Evolutionary conservation across 1,140 invertebrate genomes (phyloP), one percentile per base, ranked within the genome.

Genomic region (Lordiphosa stackelbergi): DNA sequence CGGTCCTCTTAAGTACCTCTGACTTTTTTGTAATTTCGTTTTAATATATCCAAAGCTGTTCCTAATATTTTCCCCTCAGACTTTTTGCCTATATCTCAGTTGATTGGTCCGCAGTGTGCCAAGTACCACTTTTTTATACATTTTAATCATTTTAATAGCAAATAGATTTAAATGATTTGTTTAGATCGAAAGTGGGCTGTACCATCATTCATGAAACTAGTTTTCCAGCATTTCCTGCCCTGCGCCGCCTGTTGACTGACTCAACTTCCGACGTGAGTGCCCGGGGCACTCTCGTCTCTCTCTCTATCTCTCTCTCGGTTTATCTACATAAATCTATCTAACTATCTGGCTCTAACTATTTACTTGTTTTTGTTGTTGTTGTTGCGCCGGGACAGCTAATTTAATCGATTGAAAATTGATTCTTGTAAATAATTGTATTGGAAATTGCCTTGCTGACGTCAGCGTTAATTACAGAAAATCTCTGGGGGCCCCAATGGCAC

Each of bases 341-440:
- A 31, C 28, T 31, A 31, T 31, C 28, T 28, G 24, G 24, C 24
- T 28, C 6, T 31, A 8, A 31, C 28, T 8, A 31, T 8, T 8
- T 31, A 8, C 7, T 31, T 28, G 24, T 28, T 28, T 4, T 28
- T 31, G 5, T 31, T 31, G 6, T 31, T 31, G 7, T 8, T 31
- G 28, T 31, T 31, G 28, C 6, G 6, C 2, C 28, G 7, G 28
- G 1, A 6, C 28, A 53, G 69, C 53, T 55, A 53, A 68, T 58
- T 75, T 75, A 75, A 77, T 77, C 68, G 75, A 84, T 81, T 53
- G 77, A 77, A 81, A 83, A 81, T 81, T 83, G 78, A 77, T 81
- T 81, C 78, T 83, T 83, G 69, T 69, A 78, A 60, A 69, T 75
- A 69, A 55, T 57, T 61, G 51, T 41, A 48, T 42, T 42, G 41